phyloP scores from a whole-genome alignment of 2,797 vertebrate genomes.

The Diplodus sargus region DNA sequence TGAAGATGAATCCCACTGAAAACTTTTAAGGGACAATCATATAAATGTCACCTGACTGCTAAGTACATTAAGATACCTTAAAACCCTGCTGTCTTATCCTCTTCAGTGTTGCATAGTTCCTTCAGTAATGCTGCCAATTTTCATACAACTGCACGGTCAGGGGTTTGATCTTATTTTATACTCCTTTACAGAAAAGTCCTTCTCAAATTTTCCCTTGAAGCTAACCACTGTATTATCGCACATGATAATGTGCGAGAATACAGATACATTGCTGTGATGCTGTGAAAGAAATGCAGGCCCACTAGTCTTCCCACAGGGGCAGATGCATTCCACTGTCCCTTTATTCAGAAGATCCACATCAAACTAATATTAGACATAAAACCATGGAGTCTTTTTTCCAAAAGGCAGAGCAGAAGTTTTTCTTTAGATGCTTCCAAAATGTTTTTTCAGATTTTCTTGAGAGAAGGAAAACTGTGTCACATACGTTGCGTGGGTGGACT shows the following conservation, averaged over 20 bases:
- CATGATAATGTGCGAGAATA: no score
- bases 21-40: not conserved
- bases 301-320: not conserved
- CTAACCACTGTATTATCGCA: not conserved
- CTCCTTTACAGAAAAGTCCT: not conserved
- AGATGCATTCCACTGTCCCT: not conserved
- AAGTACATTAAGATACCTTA: no score
- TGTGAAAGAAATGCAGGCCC: not conserved
- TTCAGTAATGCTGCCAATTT: no score
- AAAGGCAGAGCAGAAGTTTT: constrained; percentile 33
- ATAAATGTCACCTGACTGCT: not conserved
- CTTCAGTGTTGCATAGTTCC: no score
- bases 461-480: constrained; percentile 27
- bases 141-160: no score
- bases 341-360: constrained; percentile 22
- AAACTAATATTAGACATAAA: constrained; percentile 47
- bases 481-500: constrained; percentile 42
- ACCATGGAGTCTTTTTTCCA: constrained; percentile 28
- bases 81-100: no score
- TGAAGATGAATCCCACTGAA: not conserved
- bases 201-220: not conserved
- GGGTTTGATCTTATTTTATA: no score
- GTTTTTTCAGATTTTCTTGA: constrained; percentile 5
- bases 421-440: constrained; percentile 54
- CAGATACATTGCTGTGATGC: not conserved